These are phyloP conservation scores for Halocaridina rubra DNA, from an alignment of 2,888 invertebrate genomes.

Conservation along the genomic window DNA sequence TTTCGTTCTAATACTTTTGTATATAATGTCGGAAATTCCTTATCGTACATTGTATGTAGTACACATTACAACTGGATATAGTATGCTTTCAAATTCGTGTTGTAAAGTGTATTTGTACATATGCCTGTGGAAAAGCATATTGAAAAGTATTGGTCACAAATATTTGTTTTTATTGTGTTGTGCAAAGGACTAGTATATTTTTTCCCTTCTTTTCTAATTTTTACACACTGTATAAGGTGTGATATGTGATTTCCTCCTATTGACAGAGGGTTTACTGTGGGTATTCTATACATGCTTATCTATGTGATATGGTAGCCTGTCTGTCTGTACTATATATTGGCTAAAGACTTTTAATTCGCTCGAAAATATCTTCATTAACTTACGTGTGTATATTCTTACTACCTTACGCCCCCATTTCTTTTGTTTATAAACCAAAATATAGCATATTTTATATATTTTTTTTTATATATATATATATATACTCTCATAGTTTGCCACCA, in stretches of 20 bases:
- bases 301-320: slow-evolving; percentile 36
- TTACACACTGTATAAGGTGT: too few relatives aligned
- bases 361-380: not conserved
- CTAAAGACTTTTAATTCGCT: not conserved
- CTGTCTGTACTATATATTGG: not conserved
- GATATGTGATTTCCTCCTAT: too few relatives aligned
- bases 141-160: not conserved
- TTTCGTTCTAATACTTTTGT: too few relatives aligned
- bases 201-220: too few relatives aligned
- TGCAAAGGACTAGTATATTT: too few relatives aligned
- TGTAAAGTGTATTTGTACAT: not conserved
- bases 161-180: too few relatives aligned
- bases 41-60: too few relatives aligned
- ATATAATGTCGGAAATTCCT: too few relatives aligned
- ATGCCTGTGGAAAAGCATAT: not conserved
- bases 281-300: slow-evolving; percentile 35
- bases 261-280: not conserved
- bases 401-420: too few relatives aligned
- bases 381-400: not conserved
- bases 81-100: too few relatives aligned
- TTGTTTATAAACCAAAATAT: not conserved
- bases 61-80: too few relatives aligned
- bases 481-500: not conserved
- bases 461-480: not conserved
- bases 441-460: not conserved